Base-by-base conservation (phyloP, 2,113 vertebrate genomes). In the Vulpes ferrilata region DNA sequence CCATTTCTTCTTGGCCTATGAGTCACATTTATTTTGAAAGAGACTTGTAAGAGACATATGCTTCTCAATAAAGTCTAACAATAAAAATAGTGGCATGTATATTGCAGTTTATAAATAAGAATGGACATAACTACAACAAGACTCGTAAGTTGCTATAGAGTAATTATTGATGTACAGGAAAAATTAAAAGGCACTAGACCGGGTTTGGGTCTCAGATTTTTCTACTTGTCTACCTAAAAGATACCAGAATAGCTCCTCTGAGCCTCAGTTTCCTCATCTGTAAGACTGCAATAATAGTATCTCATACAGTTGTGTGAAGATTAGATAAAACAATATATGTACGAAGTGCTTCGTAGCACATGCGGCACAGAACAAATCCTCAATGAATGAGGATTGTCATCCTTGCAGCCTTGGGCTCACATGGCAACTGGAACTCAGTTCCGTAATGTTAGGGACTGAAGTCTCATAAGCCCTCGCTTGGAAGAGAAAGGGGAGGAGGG, bases 21-120 rank as follows among this genome's bases (percentile, higher is more conserved):
- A 84, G 38, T 91, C 59, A 89, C 57, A 65, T 64, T 89, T 93
- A 76, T 73, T 96, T 96, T 88, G 65, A 93, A 94, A 95, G 67
- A 95, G 20, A 71, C n/a, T 94, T 83, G 11, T 92, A 73, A 79
- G 30, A 87, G 71, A 88, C 11, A 27, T 69, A 67, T 59, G 32
- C 94, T 96, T 90, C 57, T 93, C 55, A 84, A 69, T 15, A 59
- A 96, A 35, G 30, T 62, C 15, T 53, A 97, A 67, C 4, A 67
- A 89, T 83, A 43, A 94, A 79, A 80, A 91, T 35, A 53, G 76
- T 22, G 80, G 11, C 30, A 65, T 25, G 15, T 11, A 71, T 67
- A 38, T 22, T n/a, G 10, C 30, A 64, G 55, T 82, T 95, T 38
- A 78, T 81, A 60, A 85, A 93, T 73, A 65, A 69, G 20, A 91